Evolutionary conservation across 37 sponge, comb jelly and placozoan species (phyloP).

Genomic region (Chondrosia reniformis): DNA sequence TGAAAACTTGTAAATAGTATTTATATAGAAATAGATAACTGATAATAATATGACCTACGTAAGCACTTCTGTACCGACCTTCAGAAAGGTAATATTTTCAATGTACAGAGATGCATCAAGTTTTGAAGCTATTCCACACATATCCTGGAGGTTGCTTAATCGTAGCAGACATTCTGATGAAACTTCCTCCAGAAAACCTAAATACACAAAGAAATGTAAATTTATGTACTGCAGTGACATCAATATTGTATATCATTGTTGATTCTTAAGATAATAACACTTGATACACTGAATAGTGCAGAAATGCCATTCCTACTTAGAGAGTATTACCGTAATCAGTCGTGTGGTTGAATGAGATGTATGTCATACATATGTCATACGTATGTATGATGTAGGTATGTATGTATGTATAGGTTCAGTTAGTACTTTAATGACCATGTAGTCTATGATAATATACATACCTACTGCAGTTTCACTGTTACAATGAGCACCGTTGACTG

Average conservation of each 20-base stretch:
- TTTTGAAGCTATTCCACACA: neutral
- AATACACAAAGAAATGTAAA: too few species aligned
- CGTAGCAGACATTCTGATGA: neutral
- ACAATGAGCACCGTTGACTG: neutral
- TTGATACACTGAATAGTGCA: too few species aligned
- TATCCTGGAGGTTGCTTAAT: neutral
- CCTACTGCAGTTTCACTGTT: constrained; percentile 10
- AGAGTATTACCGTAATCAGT: neutral
- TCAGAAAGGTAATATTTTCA: too few species aligned
- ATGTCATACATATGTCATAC: neutral
- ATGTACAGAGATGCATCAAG: neutral
- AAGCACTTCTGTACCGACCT: too few species aligned
- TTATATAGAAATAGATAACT: too few species aligned
- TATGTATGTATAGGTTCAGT: neutral
- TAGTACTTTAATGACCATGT: too few species aligned
- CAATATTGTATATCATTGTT: too few species aligned
- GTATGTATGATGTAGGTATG: neutral
- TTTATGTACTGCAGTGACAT: too few species aligned
- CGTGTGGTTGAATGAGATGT: neutral
- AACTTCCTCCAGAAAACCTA: neutral
- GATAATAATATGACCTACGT: too few species aligned
- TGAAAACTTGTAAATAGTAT: neutral
- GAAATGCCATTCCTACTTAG: neutral
- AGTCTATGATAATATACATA: too few species aligned
- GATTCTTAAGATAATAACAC: too few species aligned